Conservation (phyloP, 2,888 invertebrate genomes). For the Orthosia gracilis region DNA sequence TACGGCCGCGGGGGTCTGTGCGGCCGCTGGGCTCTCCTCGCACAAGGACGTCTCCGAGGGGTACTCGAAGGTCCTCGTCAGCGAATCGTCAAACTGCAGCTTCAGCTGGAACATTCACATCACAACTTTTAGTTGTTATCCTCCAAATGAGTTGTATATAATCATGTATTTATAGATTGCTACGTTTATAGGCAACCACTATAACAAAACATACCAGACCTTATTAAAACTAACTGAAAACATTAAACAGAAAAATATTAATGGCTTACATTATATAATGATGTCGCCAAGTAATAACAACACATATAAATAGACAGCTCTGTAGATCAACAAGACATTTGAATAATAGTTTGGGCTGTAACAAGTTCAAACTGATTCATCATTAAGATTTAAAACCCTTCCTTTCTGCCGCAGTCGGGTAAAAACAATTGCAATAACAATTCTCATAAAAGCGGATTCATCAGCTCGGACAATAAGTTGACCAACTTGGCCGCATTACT, state of each 20-base stretch:
- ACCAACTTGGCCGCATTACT: conserved; percentile 9
- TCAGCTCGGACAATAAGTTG: conserved; percentile 4
- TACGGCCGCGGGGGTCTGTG: conserved; percentile 40
- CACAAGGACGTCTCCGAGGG: conserved; percentile 97
- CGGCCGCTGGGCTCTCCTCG: conserved; percentile 87
- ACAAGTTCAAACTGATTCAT: not conserved
- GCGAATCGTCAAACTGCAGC: conserved; percentile 97
- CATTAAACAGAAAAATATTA: too few relatives aligned
- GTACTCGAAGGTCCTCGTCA: conserved; percentile 97
- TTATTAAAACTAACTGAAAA: too few relatives aligned
- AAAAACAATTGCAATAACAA: not conserved
- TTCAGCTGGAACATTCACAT: conserved; percentile 92
- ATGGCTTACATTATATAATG: not conserved
- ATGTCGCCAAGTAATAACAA: not conserved
- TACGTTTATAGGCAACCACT: not conserved
- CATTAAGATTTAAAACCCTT: not conserved
- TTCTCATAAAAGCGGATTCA: conserved; percentile 9
- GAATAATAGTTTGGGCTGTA: not conserved
- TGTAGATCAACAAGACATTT: too few relatives aligned
- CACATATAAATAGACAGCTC: not conserved
- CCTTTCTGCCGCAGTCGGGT: not conserved
- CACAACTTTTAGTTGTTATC: not conserved
- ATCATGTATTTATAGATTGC: not conserved
- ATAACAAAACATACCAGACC: not conserved
- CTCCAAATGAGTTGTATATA: not conserved